Conservation (phyloP, 2,113 vertebrate genomes). For the Scolopax mira region DNA sequence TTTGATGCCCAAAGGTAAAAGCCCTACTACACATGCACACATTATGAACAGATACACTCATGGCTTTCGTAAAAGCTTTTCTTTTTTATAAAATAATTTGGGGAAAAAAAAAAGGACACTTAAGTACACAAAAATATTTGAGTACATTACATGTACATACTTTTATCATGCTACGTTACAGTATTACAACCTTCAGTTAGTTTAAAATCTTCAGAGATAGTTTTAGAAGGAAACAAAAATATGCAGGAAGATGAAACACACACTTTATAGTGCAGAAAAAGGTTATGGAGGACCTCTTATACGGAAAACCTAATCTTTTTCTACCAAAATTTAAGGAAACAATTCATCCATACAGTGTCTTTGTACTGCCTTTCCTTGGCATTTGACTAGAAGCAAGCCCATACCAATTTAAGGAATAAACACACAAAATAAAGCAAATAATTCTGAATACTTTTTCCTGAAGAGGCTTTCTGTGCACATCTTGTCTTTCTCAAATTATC, state of each 20-base stretch:
- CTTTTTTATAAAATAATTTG: background rate
- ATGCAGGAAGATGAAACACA: background rate
- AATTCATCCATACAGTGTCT: background rate
- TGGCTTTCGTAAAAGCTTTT: background rate
- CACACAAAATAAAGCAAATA: background rate
- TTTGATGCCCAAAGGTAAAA: background rate
- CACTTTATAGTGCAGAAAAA: background rate
- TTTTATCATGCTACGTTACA: background rate
- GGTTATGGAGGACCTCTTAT: background rate
- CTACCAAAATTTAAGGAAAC: background rate
- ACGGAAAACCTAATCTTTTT: background rate
- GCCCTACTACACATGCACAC: background rate
- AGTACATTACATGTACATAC: background rate
- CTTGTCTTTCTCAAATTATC: background rate
- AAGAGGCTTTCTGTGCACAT: background rate
- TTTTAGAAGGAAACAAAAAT: background rate
- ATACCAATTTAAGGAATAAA: background rate
- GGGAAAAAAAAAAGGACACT: background rate
- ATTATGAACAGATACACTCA: background rate
- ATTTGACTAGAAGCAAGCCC: background rate
- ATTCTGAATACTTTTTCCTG: background rate
- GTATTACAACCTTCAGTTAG: background rate
- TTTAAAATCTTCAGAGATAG: background rate
- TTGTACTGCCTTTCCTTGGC: background rate
- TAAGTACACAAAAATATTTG: background rate